A percentile compares a stretch with the other conserved stretches of the same genome.
Conservation (phyloP, 2,797 vertebrate genomes). For the Alcedo atthis region DNA sequence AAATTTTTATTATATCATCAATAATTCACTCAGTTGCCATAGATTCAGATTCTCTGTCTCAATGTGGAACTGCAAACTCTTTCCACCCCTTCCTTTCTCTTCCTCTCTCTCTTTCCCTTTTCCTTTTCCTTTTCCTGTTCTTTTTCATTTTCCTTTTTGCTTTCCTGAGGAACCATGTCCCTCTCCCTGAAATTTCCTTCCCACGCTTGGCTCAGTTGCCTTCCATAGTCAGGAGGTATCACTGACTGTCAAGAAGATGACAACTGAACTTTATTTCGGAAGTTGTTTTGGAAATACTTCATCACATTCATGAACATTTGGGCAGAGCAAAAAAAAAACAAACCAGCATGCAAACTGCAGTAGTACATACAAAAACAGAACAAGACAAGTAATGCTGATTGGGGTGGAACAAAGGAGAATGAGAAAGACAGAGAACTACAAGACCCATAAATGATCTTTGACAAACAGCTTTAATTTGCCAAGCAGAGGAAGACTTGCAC, state of each 20-base stretch:
- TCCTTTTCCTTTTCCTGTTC: too few species aligned
- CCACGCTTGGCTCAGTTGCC: not conserved
- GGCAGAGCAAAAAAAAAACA: not conserved
- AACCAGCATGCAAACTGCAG: not conserved
- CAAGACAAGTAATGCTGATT: not conserved
- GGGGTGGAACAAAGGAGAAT: not conserved
- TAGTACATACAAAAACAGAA: not conserved
- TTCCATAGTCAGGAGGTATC: not conserved
- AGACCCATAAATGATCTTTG: not conserved
- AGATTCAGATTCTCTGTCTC: not conserved
- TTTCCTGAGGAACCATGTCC: not conserved
- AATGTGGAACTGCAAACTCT: not conserved
- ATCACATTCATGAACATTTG: not conserved
- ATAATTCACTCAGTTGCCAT: slow-evolving; percentile 2
- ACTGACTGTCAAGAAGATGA: not conserved
- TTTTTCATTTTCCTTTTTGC: too few species aligned
- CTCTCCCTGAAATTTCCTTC: not conserved
- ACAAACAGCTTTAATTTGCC: not conserved
- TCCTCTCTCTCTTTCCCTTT: too few species aligned
- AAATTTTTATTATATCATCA: slow-evolving; percentile 15
- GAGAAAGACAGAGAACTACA: not conserved
- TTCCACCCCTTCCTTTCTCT: not conserved
- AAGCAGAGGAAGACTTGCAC: not conserved
- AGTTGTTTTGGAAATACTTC: not conserved
- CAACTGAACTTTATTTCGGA: not conserved